Conservation (phyloP, 2,888 invertebrate genomes). For the Parnassius glacialis region DNA sequence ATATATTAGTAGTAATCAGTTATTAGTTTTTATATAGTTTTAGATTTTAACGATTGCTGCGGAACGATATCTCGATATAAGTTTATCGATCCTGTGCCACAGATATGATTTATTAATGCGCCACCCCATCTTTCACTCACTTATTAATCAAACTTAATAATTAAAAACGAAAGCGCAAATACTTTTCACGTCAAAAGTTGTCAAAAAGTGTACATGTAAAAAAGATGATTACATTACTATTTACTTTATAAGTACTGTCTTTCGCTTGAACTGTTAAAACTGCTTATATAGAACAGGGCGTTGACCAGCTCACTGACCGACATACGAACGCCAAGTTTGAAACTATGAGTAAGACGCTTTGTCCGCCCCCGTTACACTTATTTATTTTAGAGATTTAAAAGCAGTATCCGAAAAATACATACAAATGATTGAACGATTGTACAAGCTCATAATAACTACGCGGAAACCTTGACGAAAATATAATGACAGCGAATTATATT, state of each 20-base stretch:
- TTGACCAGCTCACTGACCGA: conserved; percentile 69
- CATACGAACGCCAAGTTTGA: conserved; percentile 46
- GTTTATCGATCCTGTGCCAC: not conserved
- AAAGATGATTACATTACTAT: not conserved
- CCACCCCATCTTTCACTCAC: not conserved
- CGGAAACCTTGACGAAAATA: not conserved
- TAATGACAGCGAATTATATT: not conserved
- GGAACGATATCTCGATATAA: no score
- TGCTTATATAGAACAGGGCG: conserved; percentile 40
- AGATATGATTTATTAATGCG: not conserved
- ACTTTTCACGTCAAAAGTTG: conserved; percentile 1
- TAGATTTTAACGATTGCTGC: no score
- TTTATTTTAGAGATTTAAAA: not conserved
- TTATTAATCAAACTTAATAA: not conserved
- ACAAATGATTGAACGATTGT: not conserved
- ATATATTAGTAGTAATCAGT: no score
- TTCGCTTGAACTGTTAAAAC: no score
- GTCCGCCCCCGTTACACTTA: not conserved
- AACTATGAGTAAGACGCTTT: not conserved
- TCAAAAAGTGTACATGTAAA: no score
- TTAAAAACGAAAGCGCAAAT: not conserved
- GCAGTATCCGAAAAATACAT: not conserved
- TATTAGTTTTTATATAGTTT: no score
- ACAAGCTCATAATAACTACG: not conserved
- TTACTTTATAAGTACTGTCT: no score